These are phyloP conservation scores for Martes flavigula DNA, from an alignment of 2,797 vertebrate genomes.

Conservation along the genomic window DNA sequence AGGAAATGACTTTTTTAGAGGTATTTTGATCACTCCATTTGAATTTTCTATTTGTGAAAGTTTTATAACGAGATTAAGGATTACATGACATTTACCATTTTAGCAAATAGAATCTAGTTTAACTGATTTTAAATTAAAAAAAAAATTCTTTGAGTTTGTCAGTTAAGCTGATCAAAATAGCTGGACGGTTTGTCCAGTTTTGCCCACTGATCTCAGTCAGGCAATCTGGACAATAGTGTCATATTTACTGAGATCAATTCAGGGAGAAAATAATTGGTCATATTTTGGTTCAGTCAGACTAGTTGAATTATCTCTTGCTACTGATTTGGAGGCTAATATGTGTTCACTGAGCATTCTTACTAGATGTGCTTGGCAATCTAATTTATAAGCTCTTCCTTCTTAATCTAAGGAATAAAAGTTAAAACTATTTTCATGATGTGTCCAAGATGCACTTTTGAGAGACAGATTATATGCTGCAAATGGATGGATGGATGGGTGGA, in stretches of 20 bases:
- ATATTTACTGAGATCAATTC: neutral
- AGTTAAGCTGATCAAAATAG: neutral
- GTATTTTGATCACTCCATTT: neutral
- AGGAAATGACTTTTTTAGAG: conserved; percentile 6
- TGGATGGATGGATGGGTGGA: neutral
- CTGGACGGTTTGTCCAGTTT: neutral
- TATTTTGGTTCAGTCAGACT: neutral
- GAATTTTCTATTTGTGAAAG: neutral
- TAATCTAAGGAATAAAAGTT: conserved; percentile 9
- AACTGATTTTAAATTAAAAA: neutral
- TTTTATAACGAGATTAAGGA: neutral
- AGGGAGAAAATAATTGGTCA: neutral
- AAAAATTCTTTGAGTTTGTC: neutral
- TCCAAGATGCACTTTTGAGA: neutral
- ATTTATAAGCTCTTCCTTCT: neutral
- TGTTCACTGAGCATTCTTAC: neutral
- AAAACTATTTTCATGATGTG: conserved; percentile 11
- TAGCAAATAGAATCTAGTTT: neutral
- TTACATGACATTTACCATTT: neutral
- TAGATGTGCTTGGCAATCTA: neutral
- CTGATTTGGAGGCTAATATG: neutral
- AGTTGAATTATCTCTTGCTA: conserved; percentile 38
- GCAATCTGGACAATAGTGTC: neutral
- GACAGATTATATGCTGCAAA: neutral
- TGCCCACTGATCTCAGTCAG: neutral